These are phyloP conservation scores for Melanophora roralis DNA, from an alignment of 2,888 invertebrate species.

Conservation along the genomic window DNA sequence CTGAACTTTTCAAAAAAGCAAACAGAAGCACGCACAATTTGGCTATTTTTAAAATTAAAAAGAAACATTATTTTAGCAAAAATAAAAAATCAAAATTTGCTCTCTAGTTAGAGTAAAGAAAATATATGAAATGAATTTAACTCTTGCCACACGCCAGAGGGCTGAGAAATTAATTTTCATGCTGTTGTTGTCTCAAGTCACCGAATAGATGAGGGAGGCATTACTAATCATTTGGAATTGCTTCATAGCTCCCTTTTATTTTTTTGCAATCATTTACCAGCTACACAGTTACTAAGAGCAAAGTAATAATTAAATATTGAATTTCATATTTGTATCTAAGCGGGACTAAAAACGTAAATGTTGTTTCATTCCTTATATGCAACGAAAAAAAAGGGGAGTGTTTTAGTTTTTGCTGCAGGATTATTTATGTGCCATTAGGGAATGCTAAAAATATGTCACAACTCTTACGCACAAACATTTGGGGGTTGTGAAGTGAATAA, in stretches of 20 bases:
- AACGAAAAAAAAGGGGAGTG: conserved; percentile 32
- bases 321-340: conserved; percentile 48
- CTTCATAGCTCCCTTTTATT: background rate
- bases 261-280: background rate
- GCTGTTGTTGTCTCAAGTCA: conserved; percentile 7
- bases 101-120: background rate
- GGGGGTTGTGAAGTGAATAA: conserved; percentile 47
- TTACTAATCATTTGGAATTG: background rate
- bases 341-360: background rate
- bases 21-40: conserved; percentile 56
- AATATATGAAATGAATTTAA: conserved; percentile 16
- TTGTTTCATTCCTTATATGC: background rate
- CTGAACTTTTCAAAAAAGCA: conserved; percentile 32
- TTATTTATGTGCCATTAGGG: conserved; percentile 74
- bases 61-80: conserved; percentile 3
- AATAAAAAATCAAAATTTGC: background rate
- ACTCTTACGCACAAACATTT: conserved; percentile 52
- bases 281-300: conserved; percentile 4
- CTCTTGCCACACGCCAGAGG: background rate
- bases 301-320: conserved; percentile 51
- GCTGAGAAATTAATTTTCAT: background rate
- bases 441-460: conserved; percentile 74
- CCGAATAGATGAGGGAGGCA: background rate
- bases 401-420: conserved; percentile 55
- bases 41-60: conserved; percentile 53